phyloP scores from a whole-genome alignment of 2,113 vertebrate species.

The Rhinoptilus africanus region DNA sequence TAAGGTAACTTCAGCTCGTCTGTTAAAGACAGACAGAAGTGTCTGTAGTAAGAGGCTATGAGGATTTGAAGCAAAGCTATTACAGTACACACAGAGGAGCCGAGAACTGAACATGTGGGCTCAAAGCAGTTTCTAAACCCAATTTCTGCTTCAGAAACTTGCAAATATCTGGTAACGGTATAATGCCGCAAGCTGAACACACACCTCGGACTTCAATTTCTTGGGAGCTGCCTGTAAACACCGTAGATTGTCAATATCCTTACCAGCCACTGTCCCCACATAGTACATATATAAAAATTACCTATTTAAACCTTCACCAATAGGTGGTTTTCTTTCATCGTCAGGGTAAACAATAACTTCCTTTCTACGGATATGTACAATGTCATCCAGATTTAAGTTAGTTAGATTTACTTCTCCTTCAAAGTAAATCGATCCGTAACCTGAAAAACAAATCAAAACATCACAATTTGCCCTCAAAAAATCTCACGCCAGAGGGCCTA shows the following conservation, averaged over 20 bases:
- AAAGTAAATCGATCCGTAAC: constrained; percentile 94
- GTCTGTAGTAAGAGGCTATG: neutral
- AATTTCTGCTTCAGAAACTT: rapidly evolving
- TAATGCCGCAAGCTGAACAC: rapidly evolving
- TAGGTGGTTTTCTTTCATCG: constrained; percentile 84
- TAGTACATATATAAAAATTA: neutral
- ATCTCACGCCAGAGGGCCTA: rapidly evolving
- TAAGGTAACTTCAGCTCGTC: constrained; percentile 89
- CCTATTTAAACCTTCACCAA: constrained; percentile 93
- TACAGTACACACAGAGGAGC: neutral
- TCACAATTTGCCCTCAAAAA: neutral
- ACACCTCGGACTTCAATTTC: rapidly evolving
- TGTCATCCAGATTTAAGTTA: constrained; percentile 89
- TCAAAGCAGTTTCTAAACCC: neutral
- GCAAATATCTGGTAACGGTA: rapidly evolving
- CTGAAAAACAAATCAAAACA: constrained; percentile 59
- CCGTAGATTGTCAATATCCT: neutral
- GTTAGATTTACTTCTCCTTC: constrained; percentile 87
- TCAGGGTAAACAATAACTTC: constrained; percentile 95
- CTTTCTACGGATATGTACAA: constrained; percentile 93
- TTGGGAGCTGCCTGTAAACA: neutral
- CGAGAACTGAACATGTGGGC: rapidly evolving
- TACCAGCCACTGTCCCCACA: too few relatives aligned
- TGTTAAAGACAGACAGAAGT: neutral
- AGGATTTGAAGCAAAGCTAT: neutral